A percentile compares a stretch with the other conserved stretches of the same genome.
These are phyloP conservation scores for Leptonema lineaticorne DNA, from an alignment of 1,140 invertebrate genomes.

Conservation along the genomic window DNA sequence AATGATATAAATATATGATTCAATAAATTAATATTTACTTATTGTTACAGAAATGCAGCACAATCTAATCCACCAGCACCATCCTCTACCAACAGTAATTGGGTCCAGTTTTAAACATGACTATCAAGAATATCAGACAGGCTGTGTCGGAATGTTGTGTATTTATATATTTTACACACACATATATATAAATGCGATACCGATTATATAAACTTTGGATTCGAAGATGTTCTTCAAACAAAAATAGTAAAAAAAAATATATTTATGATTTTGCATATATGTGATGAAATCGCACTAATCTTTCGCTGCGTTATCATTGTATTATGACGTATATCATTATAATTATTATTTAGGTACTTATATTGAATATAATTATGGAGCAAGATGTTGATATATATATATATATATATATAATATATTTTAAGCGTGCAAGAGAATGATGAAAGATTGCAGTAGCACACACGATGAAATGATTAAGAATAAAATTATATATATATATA, in stretches of 20 bases:
- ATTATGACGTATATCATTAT: not conserved
- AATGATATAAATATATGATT: no score
- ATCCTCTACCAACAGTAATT: slow-evolving; percentile 62
- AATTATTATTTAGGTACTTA: slow-evolving; percentile 14
- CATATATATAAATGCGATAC: not conserved
- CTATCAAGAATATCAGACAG: not conserved
- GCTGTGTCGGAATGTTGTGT: not conserved
- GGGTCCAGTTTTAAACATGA: slow-evolving; percentile 69
- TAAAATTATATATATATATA: not conserved
- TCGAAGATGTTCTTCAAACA: no score
- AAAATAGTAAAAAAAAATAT: no score
- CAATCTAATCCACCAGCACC: slow-evolving; percentile 51
- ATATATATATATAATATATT: not conserved
- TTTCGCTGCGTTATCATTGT: not conserved
- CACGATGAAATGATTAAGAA: not conserved
- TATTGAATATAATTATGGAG: not conserved
- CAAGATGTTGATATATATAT: not conserved
- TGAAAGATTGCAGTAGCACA: not conserved
- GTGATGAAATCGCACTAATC: slow-evolving; percentile 14
- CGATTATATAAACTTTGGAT: not conserved
- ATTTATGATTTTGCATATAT: no score
- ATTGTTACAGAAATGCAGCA: slow-evolving; percentile 49
- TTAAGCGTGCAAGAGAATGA: not conserved
- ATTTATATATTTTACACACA: no score
- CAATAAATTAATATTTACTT: no score